Base-by-base conservation (phyloP, 2,113 vertebrate species). In the Nannobrachium achirus region DNA sequence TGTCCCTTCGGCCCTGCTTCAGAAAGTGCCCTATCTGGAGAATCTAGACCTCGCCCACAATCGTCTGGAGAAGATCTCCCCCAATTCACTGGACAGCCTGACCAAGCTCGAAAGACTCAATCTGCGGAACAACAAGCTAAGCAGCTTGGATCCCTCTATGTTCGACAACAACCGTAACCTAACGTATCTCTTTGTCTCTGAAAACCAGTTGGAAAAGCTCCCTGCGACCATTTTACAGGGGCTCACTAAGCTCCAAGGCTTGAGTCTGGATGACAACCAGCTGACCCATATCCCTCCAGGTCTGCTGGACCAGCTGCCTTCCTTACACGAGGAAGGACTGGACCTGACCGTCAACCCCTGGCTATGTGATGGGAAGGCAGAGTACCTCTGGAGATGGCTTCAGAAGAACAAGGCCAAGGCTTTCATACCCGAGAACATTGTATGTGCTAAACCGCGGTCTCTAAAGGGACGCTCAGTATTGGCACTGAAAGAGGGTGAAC, bases 311-410 rank as follows among this genome's bases (percentile, higher is more conserved):
- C 81, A 62, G 7, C 52, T 85, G 46, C 56, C 7, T 0, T 60
- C 77, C 8, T 66, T 93, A 49, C 92, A 93, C 0, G 86, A 91
- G 8, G 76, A 84, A 0, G 91, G 91, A 0, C 86, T 96, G 0
- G 94, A 95, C 53, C 51, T 97, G 16, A 86, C 91, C 0, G 6
- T 11, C 0, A 98, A 97, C 79, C 95, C 94, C 5, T 96, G 95
- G 94, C 9, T 63, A 9, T 96, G 96, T 0, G 87, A 93, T 7
- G 70, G 59, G 25, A 71, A 82, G 19, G 56, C 92, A 14, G 66
- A 50, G 0, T 73, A 88, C 70, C 86, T 96, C 40, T 87, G 85
- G 69, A 60, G 0, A 15, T 93, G 94, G 94, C 80, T 95, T 13
- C 52, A 59, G 39, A 58, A 45, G 10, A 84, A 78, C 14, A 60